phyloP scores from a whole-genome alignment of 2,797 vertebrate species.

The Molossus alvarezi region DNA sequence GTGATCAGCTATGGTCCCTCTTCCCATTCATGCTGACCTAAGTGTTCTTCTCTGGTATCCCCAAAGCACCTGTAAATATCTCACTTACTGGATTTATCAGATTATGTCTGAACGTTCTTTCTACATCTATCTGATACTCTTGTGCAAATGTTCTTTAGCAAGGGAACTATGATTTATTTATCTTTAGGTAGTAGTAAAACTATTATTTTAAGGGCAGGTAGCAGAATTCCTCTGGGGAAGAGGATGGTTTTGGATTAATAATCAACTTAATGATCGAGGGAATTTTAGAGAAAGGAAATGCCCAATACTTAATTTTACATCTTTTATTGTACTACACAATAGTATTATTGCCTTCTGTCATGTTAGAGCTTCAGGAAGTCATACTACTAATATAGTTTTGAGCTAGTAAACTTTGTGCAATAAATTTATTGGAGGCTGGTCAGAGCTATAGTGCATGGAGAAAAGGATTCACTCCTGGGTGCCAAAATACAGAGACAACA shows the following conservation, averaged over 20 bases:
- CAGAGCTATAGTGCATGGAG: background rate
- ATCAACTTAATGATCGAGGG: background rate
- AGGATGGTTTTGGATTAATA: constrained; percentile 7
- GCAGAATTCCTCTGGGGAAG: background rate
- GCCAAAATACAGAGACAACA: background rate
- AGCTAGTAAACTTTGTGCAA: constrained; percentile 9
- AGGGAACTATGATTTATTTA: background rate
- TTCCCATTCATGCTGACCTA: background rate
- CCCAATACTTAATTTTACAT: background rate
- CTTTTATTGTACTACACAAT: background rate
- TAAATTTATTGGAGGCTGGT: constrained; percentile 21
- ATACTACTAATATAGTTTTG: background rate
- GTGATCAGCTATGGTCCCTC: background rate
- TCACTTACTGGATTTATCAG: background rate
- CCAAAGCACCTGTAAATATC: background rate
- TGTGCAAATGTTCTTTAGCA: background rate
- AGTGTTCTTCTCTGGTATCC: background rate
- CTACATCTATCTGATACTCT: background rate
- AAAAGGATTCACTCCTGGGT: background rate
- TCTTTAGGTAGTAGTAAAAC: background rate
- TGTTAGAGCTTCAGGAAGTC: background rate
- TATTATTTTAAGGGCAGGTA: background rate
- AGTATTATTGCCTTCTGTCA: background rate
- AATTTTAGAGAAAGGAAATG: background rate
- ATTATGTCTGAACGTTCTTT: constrained; percentile 21